Conservation (phyloP, 2,888 invertebrate species). For the Chaetoderma sp. region DNA sequence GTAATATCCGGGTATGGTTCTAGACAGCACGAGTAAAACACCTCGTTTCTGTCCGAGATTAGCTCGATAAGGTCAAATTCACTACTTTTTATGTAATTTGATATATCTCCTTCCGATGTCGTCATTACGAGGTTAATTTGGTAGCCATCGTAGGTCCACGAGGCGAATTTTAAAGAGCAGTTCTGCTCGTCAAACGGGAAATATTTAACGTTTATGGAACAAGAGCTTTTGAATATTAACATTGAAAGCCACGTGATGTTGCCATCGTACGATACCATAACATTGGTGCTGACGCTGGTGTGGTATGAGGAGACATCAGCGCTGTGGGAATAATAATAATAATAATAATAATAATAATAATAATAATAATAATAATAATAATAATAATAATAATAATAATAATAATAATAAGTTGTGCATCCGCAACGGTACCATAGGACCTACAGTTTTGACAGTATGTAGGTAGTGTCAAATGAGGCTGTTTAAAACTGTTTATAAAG, state of each 20-base stretch:
- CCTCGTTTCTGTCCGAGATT: slow-evolving; percentile 68
- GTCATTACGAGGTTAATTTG: slow-evolving; percentile 58
- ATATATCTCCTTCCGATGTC: slow-evolving; percentile 82
- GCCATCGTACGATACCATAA: slow-evolving; percentile 72
- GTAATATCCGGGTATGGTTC: slow-evolving; percentile 71
- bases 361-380: not conserved
- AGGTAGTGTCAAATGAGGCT: too few species aligned
- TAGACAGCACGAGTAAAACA: slow-evolving; percentile 72
- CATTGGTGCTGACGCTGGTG: slow-evolving; percentile 72
- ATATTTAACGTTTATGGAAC: slow-evolving; percentile 73
- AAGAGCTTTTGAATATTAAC: slow-evolving; percentile 73
- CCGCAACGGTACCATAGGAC: not conserved
- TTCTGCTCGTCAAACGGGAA: slow-evolving; percentile 74
- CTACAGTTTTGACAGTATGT: too few species aligned
- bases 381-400: not conserved
- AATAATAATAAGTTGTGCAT: not conserved
- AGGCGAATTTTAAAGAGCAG: slow-evolving; percentile 73
- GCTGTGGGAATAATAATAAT: slow-evolving; percentile 43
- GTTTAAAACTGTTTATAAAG: too few species aligned
- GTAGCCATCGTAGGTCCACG: slow-evolving; percentile 73
- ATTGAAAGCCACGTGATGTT: slow-evolving; percentile 74
- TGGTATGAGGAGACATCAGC: slow-evolving; percentile 65
- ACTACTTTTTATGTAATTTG: slow-evolving; percentile 89
- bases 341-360: not conserved
- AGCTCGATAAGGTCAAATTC: slow-evolving; percentile 81